Evolutionary conservation across 2,888 invertebrate genomes (phyloP).

Genomic region (Tortricodes alternella): DNA sequence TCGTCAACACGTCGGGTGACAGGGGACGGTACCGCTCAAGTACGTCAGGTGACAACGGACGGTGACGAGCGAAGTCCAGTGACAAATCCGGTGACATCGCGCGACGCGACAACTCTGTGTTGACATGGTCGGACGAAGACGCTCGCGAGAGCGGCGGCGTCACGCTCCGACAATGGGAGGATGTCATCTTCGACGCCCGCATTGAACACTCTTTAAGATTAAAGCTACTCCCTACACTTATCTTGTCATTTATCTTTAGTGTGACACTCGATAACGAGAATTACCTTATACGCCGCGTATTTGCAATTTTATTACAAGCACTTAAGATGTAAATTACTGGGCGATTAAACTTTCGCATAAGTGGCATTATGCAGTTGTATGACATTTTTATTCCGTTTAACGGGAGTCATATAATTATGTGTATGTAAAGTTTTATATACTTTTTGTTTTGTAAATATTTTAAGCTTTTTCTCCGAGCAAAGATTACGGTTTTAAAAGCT

Average conservation of each 20-base stretch:
- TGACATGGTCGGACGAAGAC: constrained; percentile 66
- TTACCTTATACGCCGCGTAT: constrained; percentile 19
- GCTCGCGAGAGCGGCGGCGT: constrained; percentile 78
- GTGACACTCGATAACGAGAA: constrained; percentile 19
- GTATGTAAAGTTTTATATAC: constrained; percentile 5
- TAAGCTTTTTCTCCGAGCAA: not conserved
- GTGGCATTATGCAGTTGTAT: constrained; percentile 21
- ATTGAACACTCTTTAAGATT: constrained; percentile 45
- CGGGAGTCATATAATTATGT: constrained; percentile 18
- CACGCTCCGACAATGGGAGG: constrained; percentile 75
- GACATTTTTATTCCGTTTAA: constrained; percentile 20
- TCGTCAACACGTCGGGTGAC: constrained; percentile 65
- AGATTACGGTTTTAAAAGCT: not conserved
- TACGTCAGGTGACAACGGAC: constrained; percentile 70
- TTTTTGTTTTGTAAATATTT: constrained; percentile 9
- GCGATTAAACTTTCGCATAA: constrained; percentile 20
- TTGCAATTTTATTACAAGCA: constrained; percentile 27
- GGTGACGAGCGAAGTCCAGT: constrained; percentile 65
- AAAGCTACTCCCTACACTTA: not conserved
- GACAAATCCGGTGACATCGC: constrained; percentile 67
- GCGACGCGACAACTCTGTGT: constrained; percentile 40
- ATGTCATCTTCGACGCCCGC: constrained; percentile 79
- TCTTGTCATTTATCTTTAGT: not conserved
- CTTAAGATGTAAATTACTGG: constrained; percentile 23
- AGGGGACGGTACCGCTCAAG: constrained; percentile 62